These are phyloP conservation scores for Misgurnus mizolepis DNA, from an alignment of 2,113 vertebrate species.

Conservation along the genomic window DNA sequence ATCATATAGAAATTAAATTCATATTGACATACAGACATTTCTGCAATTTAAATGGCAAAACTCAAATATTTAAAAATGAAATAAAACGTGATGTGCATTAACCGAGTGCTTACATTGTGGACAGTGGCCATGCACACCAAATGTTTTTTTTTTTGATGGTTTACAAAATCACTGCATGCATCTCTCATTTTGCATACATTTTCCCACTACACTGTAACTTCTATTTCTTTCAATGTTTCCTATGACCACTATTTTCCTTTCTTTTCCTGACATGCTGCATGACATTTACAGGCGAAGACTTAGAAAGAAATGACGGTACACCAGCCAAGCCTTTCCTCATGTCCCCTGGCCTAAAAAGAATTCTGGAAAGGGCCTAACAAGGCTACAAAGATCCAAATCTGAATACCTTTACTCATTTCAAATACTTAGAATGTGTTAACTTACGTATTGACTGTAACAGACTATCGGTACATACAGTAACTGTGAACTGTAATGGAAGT, in stretches of 20 bases:
- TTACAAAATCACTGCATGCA: no score
- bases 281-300: slow-evolving; percentile 83
- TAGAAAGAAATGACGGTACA: slow-evolving; percentile 91
- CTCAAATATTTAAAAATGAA: no score
- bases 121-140: no score
- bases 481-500: background rate
- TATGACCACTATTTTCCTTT: background rate
- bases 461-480: slow-evolving; percentile 16
- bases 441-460: background rate
- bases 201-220: background rate
- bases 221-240: background rate
- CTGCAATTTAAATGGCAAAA: no score
- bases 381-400: background rate
- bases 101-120: no score
- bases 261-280: background rate
- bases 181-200: background rate
- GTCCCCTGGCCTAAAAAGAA: slow-evolving; percentile 83
- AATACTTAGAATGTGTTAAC: slow-evolving; percentile 37
- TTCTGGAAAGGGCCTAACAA: slow-evolving; percentile 81
- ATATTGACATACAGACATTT: no score
- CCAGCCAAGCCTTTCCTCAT: slow-evolving; percentile 87
- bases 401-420: slow-evolving; percentile 17
- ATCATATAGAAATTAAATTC: background rate
- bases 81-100: no score
- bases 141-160: no score